These are phyloP conservation scores for Trimorus sp. DNA, from an alignment of 2,888 invertebrate genomes.

Conservation along the genomic window DNA sequence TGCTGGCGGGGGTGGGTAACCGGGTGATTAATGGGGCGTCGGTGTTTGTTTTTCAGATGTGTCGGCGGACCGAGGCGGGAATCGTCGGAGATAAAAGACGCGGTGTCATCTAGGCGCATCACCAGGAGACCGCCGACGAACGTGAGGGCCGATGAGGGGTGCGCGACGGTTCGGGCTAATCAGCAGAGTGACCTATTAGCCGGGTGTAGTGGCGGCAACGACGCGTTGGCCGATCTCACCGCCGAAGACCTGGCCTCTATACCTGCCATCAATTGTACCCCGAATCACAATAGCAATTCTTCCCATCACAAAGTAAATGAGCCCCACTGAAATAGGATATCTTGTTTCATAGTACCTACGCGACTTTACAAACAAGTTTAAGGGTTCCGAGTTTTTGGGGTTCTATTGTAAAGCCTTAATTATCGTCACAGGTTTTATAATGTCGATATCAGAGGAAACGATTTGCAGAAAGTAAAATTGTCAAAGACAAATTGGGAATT, in stretches of 20 bases:
- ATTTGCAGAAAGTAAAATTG: no score
- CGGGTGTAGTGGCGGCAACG: constrained; percentile 78
- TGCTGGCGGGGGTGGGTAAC: no score
- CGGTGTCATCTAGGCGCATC: constrained; percentile 76
- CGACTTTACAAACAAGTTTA: no score
- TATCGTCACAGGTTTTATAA: no score
- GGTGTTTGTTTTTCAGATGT: constrained; percentile 70
- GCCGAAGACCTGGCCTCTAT: constrained; percentile 81
- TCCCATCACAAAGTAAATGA: constrained; percentile 78
- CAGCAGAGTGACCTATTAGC: constrained; percentile 71
- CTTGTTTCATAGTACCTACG: no score
- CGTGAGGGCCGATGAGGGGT: constrained; percentile 75
- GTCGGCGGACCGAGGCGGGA: constrained; percentile 77
- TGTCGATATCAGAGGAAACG: no score
- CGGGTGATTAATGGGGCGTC: background rate
- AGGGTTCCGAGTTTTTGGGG: no score
- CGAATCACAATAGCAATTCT: constrained; percentile 78
- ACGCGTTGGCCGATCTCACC: constrained; percentile 79
- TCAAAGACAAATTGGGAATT: no score
- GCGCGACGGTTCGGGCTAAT: constrained; percentile 64
- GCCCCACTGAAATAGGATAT: background rate
- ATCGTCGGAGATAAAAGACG: constrained; percentile 77
- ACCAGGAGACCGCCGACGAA: constrained; percentile 75
- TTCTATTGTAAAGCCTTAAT: no score
- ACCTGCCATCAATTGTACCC: constrained; percentile 78